These are phyloP conservation scores for Amphiura filiformis DNA, from an alignment of 35 echinoderm and acorn worm species.

Conservation along the genomic window DNA sequence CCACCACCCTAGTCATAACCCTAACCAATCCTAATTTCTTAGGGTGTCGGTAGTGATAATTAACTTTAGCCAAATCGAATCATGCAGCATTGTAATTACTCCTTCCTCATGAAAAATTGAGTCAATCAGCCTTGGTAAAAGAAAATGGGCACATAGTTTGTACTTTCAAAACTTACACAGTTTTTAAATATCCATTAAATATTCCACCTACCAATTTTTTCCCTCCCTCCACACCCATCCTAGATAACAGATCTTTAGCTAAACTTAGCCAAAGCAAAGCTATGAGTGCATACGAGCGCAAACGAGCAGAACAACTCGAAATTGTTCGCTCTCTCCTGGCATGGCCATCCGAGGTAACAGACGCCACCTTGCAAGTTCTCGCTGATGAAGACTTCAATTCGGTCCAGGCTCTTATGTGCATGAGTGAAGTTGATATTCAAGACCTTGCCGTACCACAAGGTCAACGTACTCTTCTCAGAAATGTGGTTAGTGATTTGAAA, in stretches of 20 bases:
- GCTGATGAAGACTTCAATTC: slow-evolving; percentile 7
- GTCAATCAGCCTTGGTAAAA: too few relatives aligned
- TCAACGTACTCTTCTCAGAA: background rate
- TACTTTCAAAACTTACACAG: background rate
- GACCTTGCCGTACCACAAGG: background rate
- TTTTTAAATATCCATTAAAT: background rate
- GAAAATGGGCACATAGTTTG: too few relatives aligned
- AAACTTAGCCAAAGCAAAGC: background rate
- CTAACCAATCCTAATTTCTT: too few relatives aligned
- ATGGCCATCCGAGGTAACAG: background rate
- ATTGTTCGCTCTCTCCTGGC: background rate
- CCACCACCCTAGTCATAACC: too few relatives aligned
- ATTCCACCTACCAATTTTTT: background rate
- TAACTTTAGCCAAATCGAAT: too few relatives aligned
- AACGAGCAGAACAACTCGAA: background rate
- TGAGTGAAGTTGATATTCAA: background rate
- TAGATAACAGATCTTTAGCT: slow-evolving; percentile 10
- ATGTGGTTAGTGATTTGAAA: background rate
- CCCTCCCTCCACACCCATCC: background rate
- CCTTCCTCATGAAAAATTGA: too few relatives aligned
- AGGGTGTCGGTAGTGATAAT: too few relatives aligned
- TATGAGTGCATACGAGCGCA: background rate
- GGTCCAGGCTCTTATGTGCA: background rate
- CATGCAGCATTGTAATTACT: too few relatives aligned
- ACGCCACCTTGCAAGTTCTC: background rate